Conservation (phyloP, 2,888 invertebrate genomes). For the Apotomis turbidana region DNA sequence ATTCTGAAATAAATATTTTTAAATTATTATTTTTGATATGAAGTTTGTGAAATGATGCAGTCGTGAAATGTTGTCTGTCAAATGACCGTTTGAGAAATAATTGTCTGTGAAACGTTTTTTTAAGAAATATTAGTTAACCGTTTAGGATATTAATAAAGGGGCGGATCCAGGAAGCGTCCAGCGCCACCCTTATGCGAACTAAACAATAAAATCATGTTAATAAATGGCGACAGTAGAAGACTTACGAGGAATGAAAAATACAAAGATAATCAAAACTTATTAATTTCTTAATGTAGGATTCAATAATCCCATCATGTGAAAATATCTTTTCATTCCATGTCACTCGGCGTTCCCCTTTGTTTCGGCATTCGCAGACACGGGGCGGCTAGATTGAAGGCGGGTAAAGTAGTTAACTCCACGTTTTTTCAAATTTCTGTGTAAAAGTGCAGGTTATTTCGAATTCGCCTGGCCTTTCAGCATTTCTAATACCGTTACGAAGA, state of each 20-base stretch:
- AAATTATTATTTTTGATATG: no score
- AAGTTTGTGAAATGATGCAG: no score
- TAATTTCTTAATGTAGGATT: constrained; percentile 18
- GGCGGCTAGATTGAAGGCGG: not conserved
- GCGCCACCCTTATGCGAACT: constrained; percentile 65
- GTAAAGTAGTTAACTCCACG: not conserved
- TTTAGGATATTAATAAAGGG: constrained; percentile 64
- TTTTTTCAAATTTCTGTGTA: constrained; percentile 18
- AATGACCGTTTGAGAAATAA: no score
- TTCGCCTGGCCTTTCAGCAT: constrained; percentile 1
- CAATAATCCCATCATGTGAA: not conserved
- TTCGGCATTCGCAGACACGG: not conserved
- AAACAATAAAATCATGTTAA: constrained; percentile 67
- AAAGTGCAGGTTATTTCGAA: constrained; percentile 20
- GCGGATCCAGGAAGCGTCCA: constrained; percentile 51
- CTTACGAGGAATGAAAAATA: constrained; percentile 53
- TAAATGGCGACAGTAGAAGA: constrained; percentile 56
- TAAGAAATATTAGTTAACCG: constrained; percentile 63
- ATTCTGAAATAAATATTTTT: no score
- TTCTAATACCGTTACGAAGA: not conserved
- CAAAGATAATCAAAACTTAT: constrained; percentile 40
- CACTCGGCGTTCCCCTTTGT: not conserved
- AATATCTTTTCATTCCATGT: not conserved
- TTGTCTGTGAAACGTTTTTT: no score
- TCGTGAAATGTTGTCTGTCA: no score